Evolutionary conservation across 2,888 invertebrate genomes (phyloP).

Genomic region (Tiliacea aurago): DNA sequence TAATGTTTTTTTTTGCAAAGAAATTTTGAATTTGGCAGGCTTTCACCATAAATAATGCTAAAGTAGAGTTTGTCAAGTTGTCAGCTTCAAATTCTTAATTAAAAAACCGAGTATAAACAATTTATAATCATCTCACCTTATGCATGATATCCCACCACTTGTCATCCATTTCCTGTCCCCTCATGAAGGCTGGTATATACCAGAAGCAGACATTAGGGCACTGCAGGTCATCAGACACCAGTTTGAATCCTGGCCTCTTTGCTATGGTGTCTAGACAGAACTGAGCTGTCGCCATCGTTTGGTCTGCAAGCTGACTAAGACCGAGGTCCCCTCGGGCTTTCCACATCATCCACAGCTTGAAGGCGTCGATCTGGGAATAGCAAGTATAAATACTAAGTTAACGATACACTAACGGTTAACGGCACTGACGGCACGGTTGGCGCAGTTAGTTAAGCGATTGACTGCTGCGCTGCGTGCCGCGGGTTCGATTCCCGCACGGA

Average conservation of each 20-base stretch:
- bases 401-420: no score
- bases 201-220: slow-evolving; percentile 97
- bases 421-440: no score
- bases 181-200: slow-evolving; percentile 93
- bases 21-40: no score
- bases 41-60: background rate
- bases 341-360: slow-evolving; percentile 98
- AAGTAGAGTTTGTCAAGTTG: background rate
- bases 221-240: slow-evolving; percentile 91
- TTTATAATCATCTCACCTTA: slow-evolving; percentile 76
- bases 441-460: no score
- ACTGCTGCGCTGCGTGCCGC: no score
- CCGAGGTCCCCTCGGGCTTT: slow-evolving; percentile 94
- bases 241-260: slow-evolving; percentile 90
- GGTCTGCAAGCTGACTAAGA: slow-evolving; percentile 91
- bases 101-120: background rate
- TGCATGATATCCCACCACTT: slow-evolving; percentile 90
- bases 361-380: slow-evolving; percentile 93
- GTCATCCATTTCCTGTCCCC: slow-evolving; percentile 80
- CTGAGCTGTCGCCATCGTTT: slow-evolving; percentile 91
- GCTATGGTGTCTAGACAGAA: slow-evolving; percentile 90
- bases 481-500: no score
- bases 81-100: background rate
- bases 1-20: no score
- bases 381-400: background rate